Evolutionary conservation across 2,113 vertebrate species (phyloP).

Genomic region (Oceanites oceanicus): DNA sequence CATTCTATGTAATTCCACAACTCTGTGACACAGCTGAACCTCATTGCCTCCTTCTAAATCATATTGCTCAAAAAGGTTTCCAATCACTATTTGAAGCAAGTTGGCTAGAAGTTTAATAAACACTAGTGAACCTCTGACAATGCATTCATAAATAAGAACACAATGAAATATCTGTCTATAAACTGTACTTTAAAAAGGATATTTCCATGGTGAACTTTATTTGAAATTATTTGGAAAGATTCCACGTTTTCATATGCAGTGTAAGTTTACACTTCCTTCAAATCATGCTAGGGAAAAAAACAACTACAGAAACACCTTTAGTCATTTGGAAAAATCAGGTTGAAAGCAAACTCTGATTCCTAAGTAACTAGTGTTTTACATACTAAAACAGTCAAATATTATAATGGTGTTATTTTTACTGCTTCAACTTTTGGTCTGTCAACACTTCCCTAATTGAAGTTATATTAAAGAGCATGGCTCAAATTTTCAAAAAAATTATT

Average conservation of each 20-base stretch:
- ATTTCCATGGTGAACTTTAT: constrained; percentile 58
- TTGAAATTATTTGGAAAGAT: constrained; percentile 59
- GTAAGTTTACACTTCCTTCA: constrained; percentile 20
- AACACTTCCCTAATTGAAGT: neutral
- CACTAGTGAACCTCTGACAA: constrained; percentile 40
- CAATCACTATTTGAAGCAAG: constrained; percentile 14
- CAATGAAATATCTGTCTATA: constrained; percentile 40
- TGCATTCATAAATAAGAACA: constrained; percentile 38
- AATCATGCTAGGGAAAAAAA: neutral
- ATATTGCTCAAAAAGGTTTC: constrained; percentile 15
- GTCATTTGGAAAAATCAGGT: neutral
- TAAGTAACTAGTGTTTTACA: neutral
- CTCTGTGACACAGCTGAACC: neutral
- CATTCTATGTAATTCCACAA: neutral
- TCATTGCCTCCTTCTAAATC: neutral
- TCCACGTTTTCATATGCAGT: constrained; percentile 11
- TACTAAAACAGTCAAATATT: neutral
- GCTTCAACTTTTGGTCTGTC: neutral
- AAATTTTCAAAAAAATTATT: neutral
- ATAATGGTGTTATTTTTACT: neutral
- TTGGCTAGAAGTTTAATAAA: constrained; percentile 48
- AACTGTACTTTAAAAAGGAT: constrained; percentile 61
- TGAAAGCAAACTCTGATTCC: neutral
- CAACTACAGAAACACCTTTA: neutral
- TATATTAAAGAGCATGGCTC: neutral